A percentile compares a stretch with the other conserved stretches of the same genome.
These are phyloP conservation scores for Urophycis tenuis DNA, from an alignment of 2,797 vertebrate species.

Conservation along the genomic window DNA sequence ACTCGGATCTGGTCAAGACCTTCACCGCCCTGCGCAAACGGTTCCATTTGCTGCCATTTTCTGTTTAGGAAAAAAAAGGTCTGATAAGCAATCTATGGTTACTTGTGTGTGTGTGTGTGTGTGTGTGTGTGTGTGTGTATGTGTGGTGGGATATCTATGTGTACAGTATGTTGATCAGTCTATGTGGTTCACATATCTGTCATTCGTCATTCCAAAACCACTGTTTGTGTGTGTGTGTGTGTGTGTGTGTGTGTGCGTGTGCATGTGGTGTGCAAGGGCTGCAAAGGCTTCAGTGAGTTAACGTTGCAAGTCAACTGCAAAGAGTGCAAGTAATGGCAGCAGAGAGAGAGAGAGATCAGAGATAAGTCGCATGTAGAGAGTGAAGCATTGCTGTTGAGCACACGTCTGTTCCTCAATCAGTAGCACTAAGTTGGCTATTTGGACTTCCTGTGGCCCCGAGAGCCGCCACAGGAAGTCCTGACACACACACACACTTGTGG, in stretches of 20 bases:
- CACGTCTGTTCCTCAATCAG: neutral
- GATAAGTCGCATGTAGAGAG: neutral
- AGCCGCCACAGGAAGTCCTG: neutral
- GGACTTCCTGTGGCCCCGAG: neutral
- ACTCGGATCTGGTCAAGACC: slow-evolving; percentile 49
- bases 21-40: slow-evolving; percentile 72
- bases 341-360: neutral
- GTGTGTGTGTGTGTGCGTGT: neutral
- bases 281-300: slow-evolving; percentile 1
- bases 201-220: neutral
- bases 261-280: neutral
- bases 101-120: too few relatives aligned
- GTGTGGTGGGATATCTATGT: neutral
- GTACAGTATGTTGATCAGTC: neutral
- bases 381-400: neutral
- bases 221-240: neutral
- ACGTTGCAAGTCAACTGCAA: neutral
- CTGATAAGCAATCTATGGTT: slow-evolving; percentile 24
- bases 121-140: neutral
- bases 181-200: neutral
- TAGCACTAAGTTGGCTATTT: neutral
- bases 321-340: neutral
- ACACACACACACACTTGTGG: too few relatives aligned
- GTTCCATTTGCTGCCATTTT: slow-evolving; percentile 73
- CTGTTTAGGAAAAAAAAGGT: slow-evolving; percentile 52